Percentiles rank a stretch among this genome's conserved stretches.
Evolutionary conservation across 2,888 invertebrate species (phyloP).

Genomic region (Andrena praecox): DNA sequence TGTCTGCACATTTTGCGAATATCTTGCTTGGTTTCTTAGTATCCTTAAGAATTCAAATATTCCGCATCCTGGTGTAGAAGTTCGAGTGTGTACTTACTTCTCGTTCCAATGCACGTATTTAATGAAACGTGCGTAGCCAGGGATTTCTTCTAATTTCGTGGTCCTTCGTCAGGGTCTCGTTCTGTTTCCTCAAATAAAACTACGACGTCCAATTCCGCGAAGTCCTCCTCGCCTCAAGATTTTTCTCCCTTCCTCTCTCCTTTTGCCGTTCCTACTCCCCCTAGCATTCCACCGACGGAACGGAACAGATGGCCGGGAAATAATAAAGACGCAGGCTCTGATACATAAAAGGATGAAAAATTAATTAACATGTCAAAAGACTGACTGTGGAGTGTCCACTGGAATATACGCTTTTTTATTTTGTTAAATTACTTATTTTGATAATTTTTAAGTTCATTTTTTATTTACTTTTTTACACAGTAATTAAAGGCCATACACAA

Average conservation of each 20-base stretch:
- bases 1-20: neutral
- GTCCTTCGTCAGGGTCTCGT: constrained; percentile 48
- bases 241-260: constrained; percentile 38
- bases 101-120: no score
- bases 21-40: neutral
- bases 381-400: neutral
- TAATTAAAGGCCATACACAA: no score
- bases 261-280: constrained; percentile 45
- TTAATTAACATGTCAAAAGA: constrained; percentile 1
- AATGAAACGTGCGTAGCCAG: constrained; percentile 4
- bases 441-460: neutral
- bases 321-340: constrained; percentile 45
- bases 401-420: neutral
- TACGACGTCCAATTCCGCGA: constrained; percentile 55
- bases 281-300: constrained; percentile 56
- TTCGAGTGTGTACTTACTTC: no score
- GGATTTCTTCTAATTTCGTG: constrained; percentile 53
- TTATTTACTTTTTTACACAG: no score
- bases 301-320: constrained; percentile 56
- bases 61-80: neutral
- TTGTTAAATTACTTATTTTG: neutral
- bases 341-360: constrained; percentile 16
- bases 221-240: constrained; percentile 56
- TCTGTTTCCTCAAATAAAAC: constrained; percentile 62
- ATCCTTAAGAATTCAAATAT: neutral